Evolutionary conservation across 92 coral and sea anemone genomes (phyloP).

Genomic region (Pocillopora meandrina): DNA sequence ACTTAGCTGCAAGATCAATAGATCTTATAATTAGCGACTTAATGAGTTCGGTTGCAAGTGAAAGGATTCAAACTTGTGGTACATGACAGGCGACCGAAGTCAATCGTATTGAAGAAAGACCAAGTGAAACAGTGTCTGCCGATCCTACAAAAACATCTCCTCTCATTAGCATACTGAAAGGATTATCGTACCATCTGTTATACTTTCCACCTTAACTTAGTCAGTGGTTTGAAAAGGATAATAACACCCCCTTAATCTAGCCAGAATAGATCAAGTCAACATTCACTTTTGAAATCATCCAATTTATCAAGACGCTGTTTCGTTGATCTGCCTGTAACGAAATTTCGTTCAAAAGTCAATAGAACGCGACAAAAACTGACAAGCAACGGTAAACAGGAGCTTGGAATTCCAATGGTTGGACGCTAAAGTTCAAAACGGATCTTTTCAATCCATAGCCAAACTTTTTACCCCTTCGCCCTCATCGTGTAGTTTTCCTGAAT

Average conservation of each 20-base stretch:
- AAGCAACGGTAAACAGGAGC: not conserved
- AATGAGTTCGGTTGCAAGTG: not conserved
- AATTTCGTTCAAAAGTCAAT: not conserved
- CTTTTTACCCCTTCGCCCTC: no score
- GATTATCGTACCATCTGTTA: not conserved
- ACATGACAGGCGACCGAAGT: not conserved
- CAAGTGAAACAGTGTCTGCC: not conserved
- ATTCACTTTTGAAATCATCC: not conserved
- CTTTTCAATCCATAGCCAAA: no score
- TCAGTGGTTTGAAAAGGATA: not conserved
- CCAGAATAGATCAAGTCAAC: not conserved
- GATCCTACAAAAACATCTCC: not conserved
- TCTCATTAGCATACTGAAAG: no score
- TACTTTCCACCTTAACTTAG: not conserved
- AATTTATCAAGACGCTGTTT: constrained; percentile 3
- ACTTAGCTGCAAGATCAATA: not conserved
- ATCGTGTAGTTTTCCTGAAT: no score
- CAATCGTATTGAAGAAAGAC: not conserved
- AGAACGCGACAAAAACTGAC: not conserved
- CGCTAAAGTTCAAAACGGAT: not conserved
- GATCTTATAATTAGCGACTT: no score
- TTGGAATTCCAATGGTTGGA: constrained; percentile 12
- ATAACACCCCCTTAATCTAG: not conserved
- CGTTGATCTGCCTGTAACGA: not conserved
- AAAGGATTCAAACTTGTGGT: not conserved